phyloP scores from a whole-genome alignment of 2,888 invertebrate species.

The Gastrophysa polygoni region DNA sequence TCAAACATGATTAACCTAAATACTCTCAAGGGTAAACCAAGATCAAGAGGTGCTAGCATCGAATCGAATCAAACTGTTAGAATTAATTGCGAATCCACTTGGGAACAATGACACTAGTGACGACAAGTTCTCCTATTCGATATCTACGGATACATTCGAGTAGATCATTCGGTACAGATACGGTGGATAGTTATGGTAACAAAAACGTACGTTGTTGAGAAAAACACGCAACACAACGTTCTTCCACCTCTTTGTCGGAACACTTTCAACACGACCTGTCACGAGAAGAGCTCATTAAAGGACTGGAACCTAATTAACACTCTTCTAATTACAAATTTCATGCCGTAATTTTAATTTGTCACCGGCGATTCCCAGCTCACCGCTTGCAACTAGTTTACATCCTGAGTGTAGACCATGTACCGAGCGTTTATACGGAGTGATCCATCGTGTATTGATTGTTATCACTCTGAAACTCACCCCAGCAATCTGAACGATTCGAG shows the following conservation, averaged over 20 bases:
- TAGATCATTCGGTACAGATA: background rate
- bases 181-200: background rate
- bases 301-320: slow-evolving; percentile 28
- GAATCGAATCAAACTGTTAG: too few species aligned
- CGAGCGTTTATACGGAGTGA: background rate
- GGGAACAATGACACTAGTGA: too few species aligned
- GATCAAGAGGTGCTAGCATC: too few species aligned
- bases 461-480: too few species aligned
- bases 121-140: too few species aligned
- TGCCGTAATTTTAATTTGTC: slow-evolving; percentile 31
- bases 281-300: slow-evolving; percentile 26
- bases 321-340: slow-evolving; percentile 26
- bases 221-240: background rate
- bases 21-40: too few species aligned
- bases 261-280: slow-evolving; percentile 16
- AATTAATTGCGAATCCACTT: too few species aligned
- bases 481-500: too few species aligned
- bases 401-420: slow-evolving; percentile 5
- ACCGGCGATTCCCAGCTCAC: slow-evolving; percentile 18
- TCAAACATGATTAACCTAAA: too few species aligned
- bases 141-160: too few species aligned
- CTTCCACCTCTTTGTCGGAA: slow-evolving; percentile 17
- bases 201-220: background rate
- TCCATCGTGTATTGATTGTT: too few species aligned
- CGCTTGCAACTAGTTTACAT: slow-evolving; percentile 24